Evolutionary conservation across 1,140 invertebrate genomes (phyloP), one percentile per base, ranked within the genome.

Genomic region (Trachymyrmex septentrionalis): DNA sequence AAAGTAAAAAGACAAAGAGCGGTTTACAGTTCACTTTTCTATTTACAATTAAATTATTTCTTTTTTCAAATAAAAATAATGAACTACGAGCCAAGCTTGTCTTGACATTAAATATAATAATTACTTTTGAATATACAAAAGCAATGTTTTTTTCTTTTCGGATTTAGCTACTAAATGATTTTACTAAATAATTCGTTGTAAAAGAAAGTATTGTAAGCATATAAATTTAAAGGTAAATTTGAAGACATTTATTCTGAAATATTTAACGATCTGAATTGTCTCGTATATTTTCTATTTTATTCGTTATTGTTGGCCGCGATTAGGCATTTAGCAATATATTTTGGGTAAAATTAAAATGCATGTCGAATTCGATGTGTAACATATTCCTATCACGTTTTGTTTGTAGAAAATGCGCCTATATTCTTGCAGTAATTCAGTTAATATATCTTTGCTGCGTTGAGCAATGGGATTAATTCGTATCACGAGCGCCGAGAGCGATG

Each of bases 1-100:
- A 61, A 97, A 96, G 53, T 88, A 91, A 87, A 92, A 90, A 84
- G 87, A 88, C 89, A 82, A 87, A 87, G 88, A 88, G 3, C 48
- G 9, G 9, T 44, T 44, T 44, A 10, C 38, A 44, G 1, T 44
- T 44, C 9, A 44, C 9, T 44, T 44, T 44, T 2, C 7, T 21
- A 44, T 48, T 90, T 80, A 75, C 19, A 61, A 3, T 19, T n/a
- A 27, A 12, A 44, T 2, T 55, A 0, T 19, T 34, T 7, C 27
- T 53, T 21, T 21, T 12, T 14, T 10, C 38, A 44, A 44, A 44
- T 44, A 44, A 44, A 44, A 44, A 44, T 44, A 44, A 44, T 44
- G 38, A 44, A 44, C 2, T 44, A 44, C 10, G 9, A 44, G 9
- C 38, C 38, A 10, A 10, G 10, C 38, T 44, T 12, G 9, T 3